Conservation (phyloP, 2,797 vertebrate genomes). For the Arnoldichthys spilopterus region DNA sequence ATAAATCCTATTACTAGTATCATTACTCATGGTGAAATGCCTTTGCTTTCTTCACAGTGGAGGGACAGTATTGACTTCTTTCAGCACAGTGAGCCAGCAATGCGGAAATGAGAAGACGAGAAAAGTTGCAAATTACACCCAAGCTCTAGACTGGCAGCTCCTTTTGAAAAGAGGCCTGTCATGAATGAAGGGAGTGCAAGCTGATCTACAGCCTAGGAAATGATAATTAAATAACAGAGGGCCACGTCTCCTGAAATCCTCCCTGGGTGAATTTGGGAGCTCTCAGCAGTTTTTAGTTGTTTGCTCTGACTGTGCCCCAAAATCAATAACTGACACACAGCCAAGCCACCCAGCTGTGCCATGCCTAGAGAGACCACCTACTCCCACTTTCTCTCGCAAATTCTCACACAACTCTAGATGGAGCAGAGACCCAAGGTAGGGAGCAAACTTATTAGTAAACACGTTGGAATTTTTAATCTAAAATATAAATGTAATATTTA, state of each 20-base stretch:
- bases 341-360: conserved; percentile 42
- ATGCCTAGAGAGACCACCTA: conserved; percentile 21
- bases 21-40: conserved; percentile 59
- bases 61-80: conserved; percentile 60
- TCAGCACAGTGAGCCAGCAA: conserved; percentile 60
- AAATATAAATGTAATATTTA: too few species aligned
- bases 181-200: conserved; percentile 45
- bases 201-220: conserved; percentile 58
- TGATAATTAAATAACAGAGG: conserved; percentile 74
- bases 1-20: conserved; percentile 58
- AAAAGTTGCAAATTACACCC: conserved; percentile 69
- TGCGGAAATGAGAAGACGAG: conserved; percentile 62
- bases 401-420: conserved; percentile 1
- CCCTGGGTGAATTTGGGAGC: conserved; percentile 64
- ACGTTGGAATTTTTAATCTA: neutral
- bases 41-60: conserved; percentile 52
- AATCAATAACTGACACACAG: conserved; percentile 76
- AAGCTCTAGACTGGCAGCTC: conserved; percentile 61
- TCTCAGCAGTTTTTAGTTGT: conserved; percentile 66
- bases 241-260: conserved; percentile 55
- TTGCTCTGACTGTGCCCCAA: conserved; percentile 54
- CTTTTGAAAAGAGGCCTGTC: conserved; percentile 60
- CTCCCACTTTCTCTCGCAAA: neutral
- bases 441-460: neutral
- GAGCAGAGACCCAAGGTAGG: neutral